phyloP scores from a whole-genome alignment of 2,113 vertebrate genomes.

The Pluvianellus socialis region DNA sequence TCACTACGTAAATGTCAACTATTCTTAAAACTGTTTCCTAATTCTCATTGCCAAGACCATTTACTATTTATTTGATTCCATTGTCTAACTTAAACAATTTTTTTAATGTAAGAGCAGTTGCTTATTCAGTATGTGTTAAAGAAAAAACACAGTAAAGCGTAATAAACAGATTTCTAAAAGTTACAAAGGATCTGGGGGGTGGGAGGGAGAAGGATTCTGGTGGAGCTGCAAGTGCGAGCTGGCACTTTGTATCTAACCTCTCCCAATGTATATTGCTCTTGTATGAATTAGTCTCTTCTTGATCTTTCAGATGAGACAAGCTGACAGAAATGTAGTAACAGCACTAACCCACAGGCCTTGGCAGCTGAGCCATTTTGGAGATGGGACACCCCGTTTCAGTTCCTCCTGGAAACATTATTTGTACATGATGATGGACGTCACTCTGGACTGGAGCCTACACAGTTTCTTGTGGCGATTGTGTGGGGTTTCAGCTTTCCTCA shows the following conservation, averaged over 20 bases:
- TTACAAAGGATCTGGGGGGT: not conserved
- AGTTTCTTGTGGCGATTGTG: conserved; percentile 90
- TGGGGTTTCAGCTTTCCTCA: conserved; percentile 89
- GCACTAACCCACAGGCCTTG: conserved; percentile 91
- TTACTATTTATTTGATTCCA: not conserved
- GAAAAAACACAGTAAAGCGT: not conserved
- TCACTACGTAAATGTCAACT: not conserved
- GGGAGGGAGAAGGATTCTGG: not conserved
- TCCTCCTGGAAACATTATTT: conserved; percentile 81
- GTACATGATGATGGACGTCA: conserved; percentile 80
- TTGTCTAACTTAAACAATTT: not conserved
- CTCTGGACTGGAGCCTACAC: conserved; percentile 90
- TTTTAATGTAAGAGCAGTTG: not conserved
- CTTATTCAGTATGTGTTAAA: not conserved
- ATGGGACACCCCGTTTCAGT: conserved; percentile 79
- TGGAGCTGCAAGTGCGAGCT: not conserved
- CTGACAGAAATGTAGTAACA: conserved; percentile 88
- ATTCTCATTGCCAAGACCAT: not conserved
- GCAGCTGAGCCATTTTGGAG: conserved; percentile 84
- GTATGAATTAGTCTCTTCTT: not conserved
- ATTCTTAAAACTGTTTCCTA: not conserved
- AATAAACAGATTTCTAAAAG: not conserved
- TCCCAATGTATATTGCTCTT: not conserved
- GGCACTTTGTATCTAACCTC: not conserved
- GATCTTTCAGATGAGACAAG: conserved; percentile 87